A percentile compares a stretch with the other conserved stretches of the same genome.
Evolutionary conservation across 1,140 invertebrate genomes (phyloP).

Genomic region (Contarinia nasturtii): DNA sequence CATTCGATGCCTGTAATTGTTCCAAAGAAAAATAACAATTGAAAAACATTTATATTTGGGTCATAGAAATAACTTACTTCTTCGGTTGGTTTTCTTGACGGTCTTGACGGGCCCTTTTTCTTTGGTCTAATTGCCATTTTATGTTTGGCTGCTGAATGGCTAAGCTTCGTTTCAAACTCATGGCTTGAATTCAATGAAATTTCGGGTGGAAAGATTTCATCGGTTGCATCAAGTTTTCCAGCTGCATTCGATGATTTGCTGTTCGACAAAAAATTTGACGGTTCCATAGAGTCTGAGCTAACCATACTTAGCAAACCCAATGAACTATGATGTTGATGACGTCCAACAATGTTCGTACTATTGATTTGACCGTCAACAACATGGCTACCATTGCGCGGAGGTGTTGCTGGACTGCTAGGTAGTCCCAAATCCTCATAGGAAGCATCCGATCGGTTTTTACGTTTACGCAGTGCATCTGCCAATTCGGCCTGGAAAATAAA

Average conservation of each 20-base stretch:
- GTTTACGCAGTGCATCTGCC: slow-evolving; percentile 21
- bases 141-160: slow-evolving; percentile 57
- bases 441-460: slow-evolving; percentile 20
- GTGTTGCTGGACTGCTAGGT: slow-evolving; percentile 20
- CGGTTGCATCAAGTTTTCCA: not conserved
- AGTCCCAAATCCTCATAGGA: slow-evolving; percentile 22
- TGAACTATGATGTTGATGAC: slow-evolving; percentile 13
- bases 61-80: too few relatives aligned
- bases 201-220: not conserved
- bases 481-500: slow-evolving; percentile 16
- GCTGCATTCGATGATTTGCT: not conserved
- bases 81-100: slow-evolving; percentile 26
- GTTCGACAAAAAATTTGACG: not conserved
- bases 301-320: slow-evolving; percentile 17
- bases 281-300: slow-evolving; percentile 9
- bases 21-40: slow-evolving; percentile 11
- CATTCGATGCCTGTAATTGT: slow-evolving; percentile 23
- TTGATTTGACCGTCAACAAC: not conserved
- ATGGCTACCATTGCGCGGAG: slow-evolving; percentile 11
- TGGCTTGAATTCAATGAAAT: slow-evolving; percentile 9
- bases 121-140: slow-evolving; percentile 57
- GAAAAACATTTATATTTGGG: too few relatives aligned
- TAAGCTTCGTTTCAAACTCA: slow-evolving; percentile 32
- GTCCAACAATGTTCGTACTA: slow-evolving; percentile 3
- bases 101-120: slow-evolving; percentile 47